Evolutionary conservation across 2,113 vertebrate genomes (phyloP).

Genomic region (Paracanthobrama guichenoti): DNA sequence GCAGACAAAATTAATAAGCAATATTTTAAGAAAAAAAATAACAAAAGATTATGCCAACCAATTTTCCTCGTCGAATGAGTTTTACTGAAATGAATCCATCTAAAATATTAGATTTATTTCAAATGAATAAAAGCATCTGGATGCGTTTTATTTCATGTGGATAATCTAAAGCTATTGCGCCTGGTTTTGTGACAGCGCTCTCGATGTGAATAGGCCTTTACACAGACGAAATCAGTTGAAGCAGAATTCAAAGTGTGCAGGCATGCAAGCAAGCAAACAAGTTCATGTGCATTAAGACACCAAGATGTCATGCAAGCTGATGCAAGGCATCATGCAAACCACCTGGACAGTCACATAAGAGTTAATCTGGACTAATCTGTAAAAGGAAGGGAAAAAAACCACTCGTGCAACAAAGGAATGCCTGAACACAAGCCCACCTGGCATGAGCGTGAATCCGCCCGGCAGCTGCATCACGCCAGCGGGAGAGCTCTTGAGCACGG

Average conservation of each 20-base stretch:
- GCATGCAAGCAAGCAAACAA: conserved; percentile 10
- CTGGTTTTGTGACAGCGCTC: neutral
- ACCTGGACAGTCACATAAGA: neutral
- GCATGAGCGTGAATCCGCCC: conserved; percentile 90
- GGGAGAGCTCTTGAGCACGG: conserved; percentile 83
- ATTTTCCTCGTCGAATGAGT: too few relatives aligned
- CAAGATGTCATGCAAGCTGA: neutral
- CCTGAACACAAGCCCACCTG: conserved; percentile 72
- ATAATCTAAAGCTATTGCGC: too few relatives aligned
- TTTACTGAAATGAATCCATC: too few relatives aligned
- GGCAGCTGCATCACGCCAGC: conserved; percentile 87
- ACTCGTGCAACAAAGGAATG: too few relatives aligned
- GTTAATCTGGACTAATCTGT: neutral
- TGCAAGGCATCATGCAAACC: neutral
- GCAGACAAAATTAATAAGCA: too few relatives aligned
- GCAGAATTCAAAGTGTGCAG: conserved; percentile 21
- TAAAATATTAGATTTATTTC: too few relatives aligned
- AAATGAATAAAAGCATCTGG: too few relatives aligned
- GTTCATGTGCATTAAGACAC: neutral
- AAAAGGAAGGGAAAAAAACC: neutral
- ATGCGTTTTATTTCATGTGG: too few relatives aligned
- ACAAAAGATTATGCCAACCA: too few relatives aligned
- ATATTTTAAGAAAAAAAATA: too few relatives aligned
- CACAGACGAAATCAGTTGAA: neutral
- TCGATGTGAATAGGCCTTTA: conserved; percentile 26